These are phyloP conservation scores for Scaptomyza hsui DNA, from an alignment of 1,140 invertebrate species.

Conservation along the genomic window DNA sequence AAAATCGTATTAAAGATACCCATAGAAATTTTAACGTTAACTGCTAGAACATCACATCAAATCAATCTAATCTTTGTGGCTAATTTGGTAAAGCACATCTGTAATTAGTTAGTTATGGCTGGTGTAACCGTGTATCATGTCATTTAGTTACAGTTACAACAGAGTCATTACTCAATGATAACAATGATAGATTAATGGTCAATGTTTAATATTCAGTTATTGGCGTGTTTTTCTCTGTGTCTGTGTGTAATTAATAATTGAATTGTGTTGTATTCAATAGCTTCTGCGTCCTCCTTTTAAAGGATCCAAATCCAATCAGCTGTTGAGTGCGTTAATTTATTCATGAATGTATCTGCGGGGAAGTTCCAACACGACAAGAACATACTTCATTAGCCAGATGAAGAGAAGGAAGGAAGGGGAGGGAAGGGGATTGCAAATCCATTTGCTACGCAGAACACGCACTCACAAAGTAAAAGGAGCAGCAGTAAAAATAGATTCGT, in stretches of 20 bases:
- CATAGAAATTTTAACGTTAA: not conserved
- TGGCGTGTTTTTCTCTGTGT: not conserved
- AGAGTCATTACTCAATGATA: conserved; percentile 35
- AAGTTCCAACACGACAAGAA: conserved; percentile 1
- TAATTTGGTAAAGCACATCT: conserved; percentile 58
- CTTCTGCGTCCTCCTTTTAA: conserved; percentile 36
- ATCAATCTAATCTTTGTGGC: conserved; percentile 52
- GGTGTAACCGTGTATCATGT: conserved; percentile 26
- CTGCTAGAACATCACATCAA: conserved; percentile 24
- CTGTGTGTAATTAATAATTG: conserved; percentile 62
- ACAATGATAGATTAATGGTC: conserved; percentile 43
- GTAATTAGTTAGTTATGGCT: conserved; percentile 54
- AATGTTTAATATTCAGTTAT: not conserved
- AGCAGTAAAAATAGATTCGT: conserved; percentile 1
- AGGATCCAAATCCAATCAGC: conserved; percentile 64
- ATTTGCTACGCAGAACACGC: conserved; percentile 69
- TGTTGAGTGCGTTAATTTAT: conserved; percentile 75
- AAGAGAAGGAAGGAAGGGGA: not conserved
- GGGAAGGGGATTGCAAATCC: conserved; percentile 15
- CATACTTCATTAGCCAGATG: conserved; percentile 25
- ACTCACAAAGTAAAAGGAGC: conserved; percentile 8
- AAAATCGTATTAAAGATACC: too few species aligned
- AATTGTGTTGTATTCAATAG: conserved; percentile 43
- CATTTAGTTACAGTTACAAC: conserved; percentile 22
- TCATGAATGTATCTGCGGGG: conserved; percentile 56